Evolutionary conservation across 2,113 vertebrate species (phyloP), one percentile per base, ranked within the genome.

Genomic region (Cavia porcellus): DNA sequence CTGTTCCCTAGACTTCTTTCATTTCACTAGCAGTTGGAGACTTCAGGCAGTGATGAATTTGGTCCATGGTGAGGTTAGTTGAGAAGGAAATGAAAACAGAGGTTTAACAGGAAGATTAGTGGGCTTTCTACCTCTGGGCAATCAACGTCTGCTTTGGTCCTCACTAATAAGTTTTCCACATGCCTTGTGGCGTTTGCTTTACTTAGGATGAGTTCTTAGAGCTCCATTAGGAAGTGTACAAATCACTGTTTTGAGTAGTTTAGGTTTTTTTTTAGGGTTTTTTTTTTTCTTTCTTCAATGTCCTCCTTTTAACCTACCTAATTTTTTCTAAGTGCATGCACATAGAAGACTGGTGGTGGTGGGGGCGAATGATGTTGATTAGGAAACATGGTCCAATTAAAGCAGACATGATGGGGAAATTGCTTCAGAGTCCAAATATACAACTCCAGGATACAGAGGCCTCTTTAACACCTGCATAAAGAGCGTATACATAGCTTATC

Each of bases 341-440:
- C 87, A 88, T n/a, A 95, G 96, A 97, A 90, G 82, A 45, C 91
- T 95, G 92, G 97, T 96, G 96, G 96, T 38, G 38, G 38, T 38
- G 98, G 93, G 91, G 97, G 85, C 89, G 92, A 96, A 96, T 96
- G 95, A 90, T 13, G 25, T 85, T 97, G 85, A 97, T 96, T 97
- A 96, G 97, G 89, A 96, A 98, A 94, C 42, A 94, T 87, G 96
- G 93, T 96, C 96, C 89, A 97, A 84, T 83, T 98, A 92, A 90
- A 98, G 92, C 59, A 87, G 74, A 66, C 68, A 93, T 38, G 62
- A 95, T 96, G 77, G 94, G 96, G 75, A 98, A 97, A 98, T 98
- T 97, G 97, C 97, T 98, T 98, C 97, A 64, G 89, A 96, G 97
- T 98, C 97, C 96, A 97, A 97, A 98, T 98, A 97, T 98, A 97